phyloP scores from a whole-genome alignment of 2,113 vertebrate genomes.

The Chelonoidis abingdonii region DNA sequence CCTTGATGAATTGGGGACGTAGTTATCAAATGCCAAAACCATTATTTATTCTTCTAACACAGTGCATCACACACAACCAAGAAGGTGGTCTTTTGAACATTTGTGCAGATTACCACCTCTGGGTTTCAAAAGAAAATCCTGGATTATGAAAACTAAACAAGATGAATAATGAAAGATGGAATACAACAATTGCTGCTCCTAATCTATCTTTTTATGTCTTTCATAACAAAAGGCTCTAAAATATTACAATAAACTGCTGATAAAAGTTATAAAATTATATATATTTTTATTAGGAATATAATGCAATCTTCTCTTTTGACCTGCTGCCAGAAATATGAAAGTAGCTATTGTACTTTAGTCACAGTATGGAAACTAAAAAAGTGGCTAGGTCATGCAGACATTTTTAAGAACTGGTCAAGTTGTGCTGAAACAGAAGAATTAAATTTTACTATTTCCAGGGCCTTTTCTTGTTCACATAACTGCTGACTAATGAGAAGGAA shows the following conservation, averaged over 20 bases:
- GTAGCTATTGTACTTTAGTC: conserved; percentile 80
- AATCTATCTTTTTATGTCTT: background rate
- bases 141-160: background rate
- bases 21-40: background rate
- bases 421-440: conserved; percentile 50
- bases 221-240: background rate
- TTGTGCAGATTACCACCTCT: background rate
- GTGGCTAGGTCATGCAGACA: conserved; percentile 58
- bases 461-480: background rate
- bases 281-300: conserved; percentile 88
- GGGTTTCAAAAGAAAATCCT: conserved; percentile 12
- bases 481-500: conserved; percentile 15
- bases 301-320: conserved; percentile 79
- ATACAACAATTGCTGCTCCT: background rate
- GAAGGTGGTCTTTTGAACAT: conserved; percentile 30
- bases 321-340: conserved; percentile 79
- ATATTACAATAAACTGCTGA: conserved; percentile 71
- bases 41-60: background rate
- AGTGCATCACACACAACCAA: background rate
- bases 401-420: conserved; percentile 24
- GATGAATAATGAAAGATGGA: background rate
- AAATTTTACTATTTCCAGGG: conserved; percentile 21
- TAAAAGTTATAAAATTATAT: conserved; percentile 83
- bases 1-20: background rate
- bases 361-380: conserved; percentile 75